Evolutionary conservation across 1,140 invertebrate genomes (phyloP), one percentile per base, ranked within the genome.

Genomic region (Prorops nasuta): DNA sequence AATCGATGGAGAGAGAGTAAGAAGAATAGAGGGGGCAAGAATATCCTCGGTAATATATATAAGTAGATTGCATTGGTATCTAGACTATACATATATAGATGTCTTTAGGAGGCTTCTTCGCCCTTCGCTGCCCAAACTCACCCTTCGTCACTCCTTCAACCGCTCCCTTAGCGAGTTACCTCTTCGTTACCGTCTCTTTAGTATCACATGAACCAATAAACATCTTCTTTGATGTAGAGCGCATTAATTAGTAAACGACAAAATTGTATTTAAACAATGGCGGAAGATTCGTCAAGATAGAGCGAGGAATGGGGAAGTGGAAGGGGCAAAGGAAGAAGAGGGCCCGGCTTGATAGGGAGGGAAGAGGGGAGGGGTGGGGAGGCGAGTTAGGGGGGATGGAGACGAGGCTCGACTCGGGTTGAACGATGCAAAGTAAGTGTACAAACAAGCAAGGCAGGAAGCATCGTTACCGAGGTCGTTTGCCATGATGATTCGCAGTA

Each of bases 171-270:
- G 58, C 59, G 59, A 75, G 71, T 72, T 74, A 74, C 71, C 72
- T 76, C 73, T 75, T 75, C 73, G 73, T 78, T 77, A 74, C 73
- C 69, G 68, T 76, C 75, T 78, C 75, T 77, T 78, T 77, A 76
- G 72, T 72, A 76, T 76, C 71, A 76, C 75, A 76, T 75, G 74
- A 77, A 79, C 74, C 76, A 77, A 78, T 78, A 77, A 79, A 77
- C 72, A 70, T 79, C 73, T 78, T 77, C 76, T 79, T 79, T 79
- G 77, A 79, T 76, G 72, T 79, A 61, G 54, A 54, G 65, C 63
- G 69, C 69, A 78, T 78, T 78, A 78, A 78, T 78, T 78, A 79
- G 77, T 76, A 76, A 79, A 79, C 76, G 73, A 78, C 74, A 79
- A 79, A 79, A 79, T 78, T 78, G 72, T 78, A 78, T 78, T 78